phyloP scores from a whole-genome alignment of 2,888 invertebrate genomes.

The Fissipunctia ypsillon region DNA sequence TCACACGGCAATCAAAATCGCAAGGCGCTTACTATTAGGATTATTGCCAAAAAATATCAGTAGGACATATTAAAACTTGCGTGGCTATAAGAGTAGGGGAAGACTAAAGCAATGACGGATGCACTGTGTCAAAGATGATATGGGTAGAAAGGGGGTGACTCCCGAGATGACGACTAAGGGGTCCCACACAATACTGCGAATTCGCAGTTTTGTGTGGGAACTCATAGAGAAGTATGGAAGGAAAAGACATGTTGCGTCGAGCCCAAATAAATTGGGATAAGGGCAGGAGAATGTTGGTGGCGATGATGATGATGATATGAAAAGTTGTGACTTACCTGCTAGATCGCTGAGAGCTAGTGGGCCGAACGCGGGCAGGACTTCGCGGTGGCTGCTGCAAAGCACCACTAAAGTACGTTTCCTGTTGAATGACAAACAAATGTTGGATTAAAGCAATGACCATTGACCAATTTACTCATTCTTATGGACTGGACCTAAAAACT shows the following conservation, averaged over 20 bases:
- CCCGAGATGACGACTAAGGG: not conserved
- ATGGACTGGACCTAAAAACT: no score
- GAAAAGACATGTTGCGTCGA: no score
- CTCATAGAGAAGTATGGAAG: not conserved
- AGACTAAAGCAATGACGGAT: not conserved
- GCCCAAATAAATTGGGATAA: not conserved
- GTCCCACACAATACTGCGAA: no score
- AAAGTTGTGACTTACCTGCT: constrained; percentile 91
- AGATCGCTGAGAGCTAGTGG: constrained; percentile 93
- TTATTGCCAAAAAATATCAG: no score
- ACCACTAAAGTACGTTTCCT: constrained; percentile 98
- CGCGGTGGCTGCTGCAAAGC: constrained; percentile 94
- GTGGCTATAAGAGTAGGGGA: not conserved
- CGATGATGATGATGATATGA: not conserved
- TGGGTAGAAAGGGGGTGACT: not conserved
- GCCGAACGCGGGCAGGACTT: constrained; percentile 94
- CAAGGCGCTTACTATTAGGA: not conserved
- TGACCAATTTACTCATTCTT: not conserved
- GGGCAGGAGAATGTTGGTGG: not conserved
- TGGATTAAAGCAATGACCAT: not conserved
- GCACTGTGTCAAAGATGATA: not conserved
- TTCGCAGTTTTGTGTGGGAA: no score
- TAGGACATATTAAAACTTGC: not conserved
- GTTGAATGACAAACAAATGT: constrained; percentile 34
- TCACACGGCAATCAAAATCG: not conserved